Conservation (phyloP, 2,797 vertebrate genomes). For the Saxicola maurus region DNA sequence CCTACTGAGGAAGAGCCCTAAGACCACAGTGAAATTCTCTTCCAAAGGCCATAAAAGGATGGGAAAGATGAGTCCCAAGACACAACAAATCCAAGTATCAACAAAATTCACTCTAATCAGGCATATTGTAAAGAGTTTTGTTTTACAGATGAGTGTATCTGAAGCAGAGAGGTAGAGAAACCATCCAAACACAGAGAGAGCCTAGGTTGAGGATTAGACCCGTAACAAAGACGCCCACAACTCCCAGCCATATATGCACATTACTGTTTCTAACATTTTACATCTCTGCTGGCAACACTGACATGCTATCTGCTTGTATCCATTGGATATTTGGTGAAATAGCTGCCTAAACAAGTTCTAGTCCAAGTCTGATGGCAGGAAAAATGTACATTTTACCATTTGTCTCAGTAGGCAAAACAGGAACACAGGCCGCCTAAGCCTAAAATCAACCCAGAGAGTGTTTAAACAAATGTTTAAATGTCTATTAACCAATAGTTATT, state of each 20-base stretch:
- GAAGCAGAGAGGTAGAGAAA: neutral
- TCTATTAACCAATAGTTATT: neutral
- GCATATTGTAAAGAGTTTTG: neutral
- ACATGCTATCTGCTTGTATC: neutral
- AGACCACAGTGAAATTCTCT: neutral
- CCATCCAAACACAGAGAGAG: neutral
- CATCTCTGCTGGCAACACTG: neutral
- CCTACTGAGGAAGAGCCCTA: neutral
- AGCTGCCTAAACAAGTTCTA: neutral
- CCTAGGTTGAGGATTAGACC: accelerated
- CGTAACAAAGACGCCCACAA: neutral
- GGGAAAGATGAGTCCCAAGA: neutral
- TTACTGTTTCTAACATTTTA: neutral
- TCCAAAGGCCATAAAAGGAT: neutral
- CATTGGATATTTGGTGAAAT: neutral
- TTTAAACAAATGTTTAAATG: neutral
- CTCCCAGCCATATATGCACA: neutral
- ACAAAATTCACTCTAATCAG: neutral
- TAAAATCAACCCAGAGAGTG: neutral
- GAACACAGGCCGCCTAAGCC: neutral
- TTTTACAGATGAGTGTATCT: neutral
- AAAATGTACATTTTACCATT: neutral
- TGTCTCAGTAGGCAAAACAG: neutral
- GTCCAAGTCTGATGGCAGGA: neutral
- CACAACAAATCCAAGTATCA: neutral